These are phyloP conservation scores for Melinopterus prodromus DNA, from an alignment of 2,888 invertebrate species.

Conservation along the genomic window DNA sequence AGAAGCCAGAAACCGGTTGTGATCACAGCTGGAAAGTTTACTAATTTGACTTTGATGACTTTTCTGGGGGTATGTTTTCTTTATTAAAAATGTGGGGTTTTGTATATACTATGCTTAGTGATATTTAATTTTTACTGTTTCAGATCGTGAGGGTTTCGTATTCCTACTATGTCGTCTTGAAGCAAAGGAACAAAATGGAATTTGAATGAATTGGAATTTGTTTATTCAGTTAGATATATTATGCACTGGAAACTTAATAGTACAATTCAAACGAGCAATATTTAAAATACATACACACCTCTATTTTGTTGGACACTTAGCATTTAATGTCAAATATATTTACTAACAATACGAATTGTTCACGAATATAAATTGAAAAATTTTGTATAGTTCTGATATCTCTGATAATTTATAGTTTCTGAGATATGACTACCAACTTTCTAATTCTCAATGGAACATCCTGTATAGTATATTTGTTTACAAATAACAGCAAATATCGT, in stretches of 20 bases:
- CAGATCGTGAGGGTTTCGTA: slow-evolving; percentile 25
- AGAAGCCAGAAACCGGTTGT: slow-evolving; percentile 61
- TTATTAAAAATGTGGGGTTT: background rate
- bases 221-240: background rate
- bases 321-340: no score
- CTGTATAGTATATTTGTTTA: no score
- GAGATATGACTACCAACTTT: no score
- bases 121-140: background rate
- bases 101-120: background rate
- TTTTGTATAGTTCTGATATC: no score
- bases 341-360: no score
- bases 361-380: no score
- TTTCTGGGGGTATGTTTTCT: slow-evolving; percentile 59
- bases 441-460: no score
- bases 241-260: background rate
- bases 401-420: no score
- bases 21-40: slow-evolving; percentile 59
- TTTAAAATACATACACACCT: background rate
- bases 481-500: no score
- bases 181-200: slow-evolving; percentile 7
- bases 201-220: background rate
- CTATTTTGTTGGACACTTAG: no score
- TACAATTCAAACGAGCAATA: background rate
- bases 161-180: slow-evolving; percentile 28
- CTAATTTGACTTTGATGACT: slow-evolving; percentile 62